Base-by-base conservation (phyloP, 1,140 invertebrate species). In the Aradophagus sp. region DNA sequence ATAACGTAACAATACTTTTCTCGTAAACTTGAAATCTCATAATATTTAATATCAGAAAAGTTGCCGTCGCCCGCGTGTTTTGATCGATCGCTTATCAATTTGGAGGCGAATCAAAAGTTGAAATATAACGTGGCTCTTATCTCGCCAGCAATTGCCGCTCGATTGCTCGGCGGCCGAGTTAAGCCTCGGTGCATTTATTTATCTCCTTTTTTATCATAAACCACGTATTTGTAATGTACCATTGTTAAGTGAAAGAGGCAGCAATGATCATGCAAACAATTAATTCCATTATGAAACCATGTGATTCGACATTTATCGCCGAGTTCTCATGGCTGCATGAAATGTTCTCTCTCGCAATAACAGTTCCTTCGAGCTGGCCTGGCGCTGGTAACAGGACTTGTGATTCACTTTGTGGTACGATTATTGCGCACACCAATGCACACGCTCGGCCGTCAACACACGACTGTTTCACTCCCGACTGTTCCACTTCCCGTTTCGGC, bases 261-360 rank as follows among this genome's bases (percentile, higher is more conserved):
- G 44, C 59, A 61, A 61, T 67, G 71, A 73, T 73, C 71, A 68
- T 73, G 71, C 71, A 73, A 73, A 73, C 71, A 73, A 73, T 73
- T 73, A 73, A 73, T 73, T 73, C 65, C 58, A 65, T 73, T 73
- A 68, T 68, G 71, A 73, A 73, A 73, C 52, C 71, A 65, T 59
- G 71, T 68, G 59, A 73, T 73, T 73, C 65, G 70, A 73, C 69
- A 73, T 73, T 73, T 73, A 73, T 73, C 70, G 70, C 63, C 17
- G 47, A 59, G 70, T 73, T 73, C 70, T 68, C 63, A 68, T 73
- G 63, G 17, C 58, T 34, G 63, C 52, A 53, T 73, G 52, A 73
- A 73, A 67, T 67, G 58, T 62, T 66, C 53, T 62, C 55, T 73
- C 56, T 65, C 48, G 69, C 62, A 73, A 59, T 68, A 73, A 55